Conservation (phyloP, 2,797 vertebrate genomes). For the Phaenicophaeus curvirostris region DNA sequence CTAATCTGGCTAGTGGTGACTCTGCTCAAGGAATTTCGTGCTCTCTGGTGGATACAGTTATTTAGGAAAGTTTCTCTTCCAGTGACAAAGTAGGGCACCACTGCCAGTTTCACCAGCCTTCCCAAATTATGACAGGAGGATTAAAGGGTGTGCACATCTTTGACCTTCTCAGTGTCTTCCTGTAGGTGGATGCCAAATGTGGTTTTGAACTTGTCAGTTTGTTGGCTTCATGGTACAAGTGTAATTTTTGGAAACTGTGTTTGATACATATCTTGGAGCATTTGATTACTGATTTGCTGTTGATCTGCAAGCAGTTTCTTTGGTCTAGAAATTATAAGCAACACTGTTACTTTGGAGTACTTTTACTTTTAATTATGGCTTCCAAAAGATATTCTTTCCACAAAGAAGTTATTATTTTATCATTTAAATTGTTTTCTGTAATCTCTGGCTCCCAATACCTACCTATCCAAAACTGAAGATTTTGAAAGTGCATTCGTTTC, state of each 20-base stretch:
- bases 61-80: not conserved
- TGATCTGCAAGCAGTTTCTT: not conserved
- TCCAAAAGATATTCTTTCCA: not conserved
- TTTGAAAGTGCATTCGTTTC: not conserved
- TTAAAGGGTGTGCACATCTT: not conserved
- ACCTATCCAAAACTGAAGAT: not conserved
- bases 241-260: not conserved
- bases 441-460: not conserved
- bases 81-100: not conserved
- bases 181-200: not conserved
- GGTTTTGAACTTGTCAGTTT: not conserved
- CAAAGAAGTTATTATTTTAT: not conserved
- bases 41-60: not conserved
- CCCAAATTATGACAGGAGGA: not conserved
- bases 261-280: not conserved
- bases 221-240: not conserved
- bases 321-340: not conserved
- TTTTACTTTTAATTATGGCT: not conserved
- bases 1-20: not conserved
- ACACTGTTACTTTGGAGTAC: not conserved
- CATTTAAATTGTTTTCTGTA: not conserved
- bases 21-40: not conserved
- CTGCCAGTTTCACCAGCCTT: not conserved
- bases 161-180: not conserved
- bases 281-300: not conserved